Conservation (phyloP, 2,113 vertebrate genomes). For the Oxyruncus cristatus region DNA sequence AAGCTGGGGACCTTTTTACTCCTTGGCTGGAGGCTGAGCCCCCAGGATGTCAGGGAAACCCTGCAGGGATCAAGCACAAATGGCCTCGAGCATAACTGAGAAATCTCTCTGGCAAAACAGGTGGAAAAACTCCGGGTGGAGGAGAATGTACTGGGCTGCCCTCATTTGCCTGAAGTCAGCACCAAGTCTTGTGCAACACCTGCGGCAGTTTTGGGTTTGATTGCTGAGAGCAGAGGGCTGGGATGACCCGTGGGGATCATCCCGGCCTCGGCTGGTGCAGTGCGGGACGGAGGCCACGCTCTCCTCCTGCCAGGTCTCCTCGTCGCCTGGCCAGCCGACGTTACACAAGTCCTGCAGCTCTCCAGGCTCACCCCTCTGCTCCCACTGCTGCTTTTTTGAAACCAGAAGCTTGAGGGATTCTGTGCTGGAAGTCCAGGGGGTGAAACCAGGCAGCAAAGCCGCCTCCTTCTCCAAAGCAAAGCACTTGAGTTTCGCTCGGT, state of each 20-base stretch:
- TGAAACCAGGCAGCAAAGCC: background rate
- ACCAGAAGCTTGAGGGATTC: background rate
- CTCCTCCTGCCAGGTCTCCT: background rate
- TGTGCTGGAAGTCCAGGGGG: background rate
- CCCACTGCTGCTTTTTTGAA: background rate
- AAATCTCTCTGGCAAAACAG: background rate
- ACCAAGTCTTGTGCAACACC: rapidly evolving
- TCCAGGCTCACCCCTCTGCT: background rate
- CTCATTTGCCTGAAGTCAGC: background rate
- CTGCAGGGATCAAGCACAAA: background rate
- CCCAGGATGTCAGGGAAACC: background rate
- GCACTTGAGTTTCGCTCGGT: rapidly evolving
- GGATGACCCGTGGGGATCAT: rapidly evolving
- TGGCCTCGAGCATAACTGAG: background rate
- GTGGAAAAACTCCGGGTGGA: background rate
- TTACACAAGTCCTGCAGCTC: background rate
- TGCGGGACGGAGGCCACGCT: background rate
- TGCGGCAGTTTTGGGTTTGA: background rate
- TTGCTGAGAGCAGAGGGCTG: background rate
- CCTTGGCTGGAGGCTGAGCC: background rate
- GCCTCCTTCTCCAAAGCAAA: background rate
- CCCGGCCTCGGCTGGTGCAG: background rate
- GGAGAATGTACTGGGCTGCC: background rate
- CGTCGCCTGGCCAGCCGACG: background rate
- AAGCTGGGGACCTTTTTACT: background rate